phyloP scores from a whole-genome alignment of 2,888 invertebrate species.

The Amblyjoppa proteus region DNA sequence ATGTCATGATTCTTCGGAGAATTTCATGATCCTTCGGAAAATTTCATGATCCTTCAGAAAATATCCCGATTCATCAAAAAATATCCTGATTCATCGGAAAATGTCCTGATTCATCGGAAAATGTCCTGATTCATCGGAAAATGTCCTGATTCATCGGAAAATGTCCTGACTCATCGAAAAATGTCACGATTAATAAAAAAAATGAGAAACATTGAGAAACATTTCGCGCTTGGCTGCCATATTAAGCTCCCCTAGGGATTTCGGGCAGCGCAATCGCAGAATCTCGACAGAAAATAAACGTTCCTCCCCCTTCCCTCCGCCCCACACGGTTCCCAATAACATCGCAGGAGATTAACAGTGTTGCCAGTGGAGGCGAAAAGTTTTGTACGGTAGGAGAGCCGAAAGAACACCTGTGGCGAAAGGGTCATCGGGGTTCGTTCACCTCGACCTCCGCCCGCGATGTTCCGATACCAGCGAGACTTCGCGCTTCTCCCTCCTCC shows the following conservation, averaged over 20 bases:
- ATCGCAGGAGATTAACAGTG: conserved; percentile 30
- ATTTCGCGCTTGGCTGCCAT: background rate
- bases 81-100: too few species aligned
- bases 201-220: background rate
- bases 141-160: too few species aligned
- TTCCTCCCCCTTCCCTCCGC: background rate
- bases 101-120: too few species aligned
- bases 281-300: background rate
- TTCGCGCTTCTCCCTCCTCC: conserved; percentile 5
- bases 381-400: conserved; percentile 36
- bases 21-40: too few species aligned
- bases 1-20: too few species aligned
- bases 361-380: conserved; percentile 5
- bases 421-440: conserved; percentile 66
- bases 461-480: conserved; percentile 49
- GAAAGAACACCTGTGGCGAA: conserved; percentile 65
- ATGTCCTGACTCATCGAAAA: too few species aligned
- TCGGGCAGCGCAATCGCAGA: background rate
- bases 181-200: too few species aligned
- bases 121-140: too few species aligned
- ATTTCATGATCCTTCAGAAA: too few species aligned
- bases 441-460: conserved; percentile 59
- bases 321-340: background rate
- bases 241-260: background rate
- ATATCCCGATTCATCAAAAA: too few species aligned